These are phyloP conservation scores for Neomonachus schauinslandi DNA, from an alignment of 2,113 vertebrate species.

Conservation along the genomic window DNA sequence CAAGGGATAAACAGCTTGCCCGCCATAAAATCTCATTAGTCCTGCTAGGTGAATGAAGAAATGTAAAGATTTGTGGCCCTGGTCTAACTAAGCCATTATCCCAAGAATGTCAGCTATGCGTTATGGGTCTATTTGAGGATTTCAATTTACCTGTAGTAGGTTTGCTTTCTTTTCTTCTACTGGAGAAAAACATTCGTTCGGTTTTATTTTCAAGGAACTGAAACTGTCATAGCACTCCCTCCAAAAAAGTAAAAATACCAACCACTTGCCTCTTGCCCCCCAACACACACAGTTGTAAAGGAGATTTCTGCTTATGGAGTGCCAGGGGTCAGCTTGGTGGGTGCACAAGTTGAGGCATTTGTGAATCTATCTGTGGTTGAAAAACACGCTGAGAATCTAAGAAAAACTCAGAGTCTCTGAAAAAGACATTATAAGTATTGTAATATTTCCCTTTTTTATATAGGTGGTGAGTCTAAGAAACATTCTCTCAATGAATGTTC, in stretches of 20 bases:
- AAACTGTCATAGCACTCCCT: neutral
- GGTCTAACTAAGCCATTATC: constrained; percentile 45
- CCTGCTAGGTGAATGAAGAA: constrained; percentile 46
- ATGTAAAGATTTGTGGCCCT: constrained; percentile 49
- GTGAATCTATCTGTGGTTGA: neutral
- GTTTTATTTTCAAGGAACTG: constrained; percentile 40
- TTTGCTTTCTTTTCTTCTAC: constrained; percentile 39
- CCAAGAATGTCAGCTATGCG: neutral
- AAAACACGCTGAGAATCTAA: neutral
- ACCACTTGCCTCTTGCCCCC: neutral
- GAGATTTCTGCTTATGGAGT: neutral
- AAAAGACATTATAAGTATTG: neutral
- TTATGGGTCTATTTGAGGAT: constrained; percentile 47
- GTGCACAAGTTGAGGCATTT: fast-evolving
- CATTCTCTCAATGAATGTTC: neutral
- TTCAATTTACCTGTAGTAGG: constrained; percentile 67
- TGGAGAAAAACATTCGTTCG: neutral
- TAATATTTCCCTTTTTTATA: neutral
- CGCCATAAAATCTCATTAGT: constrained; percentile 55
- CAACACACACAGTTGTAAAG: too few species aligned
- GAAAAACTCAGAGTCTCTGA: neutral
- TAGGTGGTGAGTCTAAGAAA: neutral
- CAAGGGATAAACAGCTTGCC: constrained; percentile 55
- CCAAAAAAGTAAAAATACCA: neutral
- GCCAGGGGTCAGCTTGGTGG: neutral